Evolutionary conservation across 2,888 invertebrate species (phyloP), one percentile per base, ranked within the genome.

Genomic region (Bruchidius siliquastri): DNA sequence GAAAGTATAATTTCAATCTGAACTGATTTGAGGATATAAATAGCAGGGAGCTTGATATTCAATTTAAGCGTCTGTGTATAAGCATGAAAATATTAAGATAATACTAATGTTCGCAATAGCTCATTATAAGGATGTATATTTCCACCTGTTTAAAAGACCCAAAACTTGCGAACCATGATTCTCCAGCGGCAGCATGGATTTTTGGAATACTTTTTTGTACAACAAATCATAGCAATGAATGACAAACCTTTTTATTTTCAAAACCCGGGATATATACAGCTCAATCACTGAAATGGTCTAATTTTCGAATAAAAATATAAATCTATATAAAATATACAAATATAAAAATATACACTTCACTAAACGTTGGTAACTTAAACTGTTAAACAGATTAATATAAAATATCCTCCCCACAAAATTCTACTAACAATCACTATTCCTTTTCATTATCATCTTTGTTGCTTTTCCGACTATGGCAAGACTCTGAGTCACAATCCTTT

Each of bases 401-500:
- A 49, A 49, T 18, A 49, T 13, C 1, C 8, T 13, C 8, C 49
- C 49, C 49, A 8, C 49, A 49, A 49, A 49, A 49, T 49, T 49
- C 49, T 49, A 49, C 13, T 49, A 13, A 49, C 3, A 49, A 49
- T 30, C 30, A 49, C 22, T 68, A 68, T 21, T 68, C 68, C 20
- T 68, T 79, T 67, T 80, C 78, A 73, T 72, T 77, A 71, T 81
- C 80, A 70, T 82, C 82, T 74, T 80, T 79, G 74, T 80, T 80
- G 71, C 81, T 82, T 75, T 81, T 81, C 71, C 79, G 78, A 74
- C 81, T 81, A 72, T 81, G 80, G 75, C 79, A 79, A 71, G 80
- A 81, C 71, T 80, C 81, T 26, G 79, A 77, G 73, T 82, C 83
- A 74, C 80, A 82, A 75, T 83, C 83, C 76, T 79, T 82, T 22